A percentile compares a stretch with the other conserved stretches of the same genome.
These are phyloP conservation scores for Malacoraja senta DNA, from an alignment of 2,797 vertebrate species.

Conservation along the genomic window DNA sequence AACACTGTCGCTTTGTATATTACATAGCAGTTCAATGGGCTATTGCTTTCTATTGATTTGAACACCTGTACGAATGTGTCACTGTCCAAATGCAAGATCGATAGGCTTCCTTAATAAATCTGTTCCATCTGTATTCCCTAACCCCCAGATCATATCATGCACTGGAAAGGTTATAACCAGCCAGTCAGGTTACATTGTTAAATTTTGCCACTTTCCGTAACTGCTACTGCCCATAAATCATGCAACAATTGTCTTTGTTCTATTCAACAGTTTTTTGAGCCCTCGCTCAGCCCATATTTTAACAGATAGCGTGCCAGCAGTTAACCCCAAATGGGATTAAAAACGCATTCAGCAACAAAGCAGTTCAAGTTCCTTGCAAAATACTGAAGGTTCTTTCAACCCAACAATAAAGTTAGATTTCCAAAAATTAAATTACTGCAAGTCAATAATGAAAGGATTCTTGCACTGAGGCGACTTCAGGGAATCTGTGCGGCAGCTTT, in stretches of 20 bases:
- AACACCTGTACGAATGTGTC: constrained; percentile 31
- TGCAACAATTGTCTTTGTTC: neutral
- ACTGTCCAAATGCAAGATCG: constrained; percentile 28
- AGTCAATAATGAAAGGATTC: neutral
- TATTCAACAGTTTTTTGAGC: neutral
- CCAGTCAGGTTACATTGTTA: neutral
- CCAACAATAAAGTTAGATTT: neutral
- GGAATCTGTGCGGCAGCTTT: too few relatives aligned
- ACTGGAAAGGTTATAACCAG: neutral
- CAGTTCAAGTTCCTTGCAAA: neutral
- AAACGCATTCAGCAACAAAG: neutral
- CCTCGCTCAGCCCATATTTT: neutral
- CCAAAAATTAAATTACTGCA: neutral
- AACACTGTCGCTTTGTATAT: constrained; percentile 8
- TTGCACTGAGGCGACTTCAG: too few relatives aligned
- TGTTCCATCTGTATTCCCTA: neutral
- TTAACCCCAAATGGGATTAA: neutral
- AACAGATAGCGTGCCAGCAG: neutral
- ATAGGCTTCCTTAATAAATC: constrained; percentile 25
- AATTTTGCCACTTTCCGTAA: neutral
- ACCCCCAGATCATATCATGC: neutral
- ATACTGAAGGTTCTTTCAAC: too few relatives aligned
- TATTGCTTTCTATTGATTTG: constrained; percentile 30
- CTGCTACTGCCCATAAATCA: neutral
- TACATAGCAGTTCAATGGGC: neutral